phyloP scores from a whole-genome alignment of 2,797 vertebrate genomes.

The Neoniphon sammara region DNA sequence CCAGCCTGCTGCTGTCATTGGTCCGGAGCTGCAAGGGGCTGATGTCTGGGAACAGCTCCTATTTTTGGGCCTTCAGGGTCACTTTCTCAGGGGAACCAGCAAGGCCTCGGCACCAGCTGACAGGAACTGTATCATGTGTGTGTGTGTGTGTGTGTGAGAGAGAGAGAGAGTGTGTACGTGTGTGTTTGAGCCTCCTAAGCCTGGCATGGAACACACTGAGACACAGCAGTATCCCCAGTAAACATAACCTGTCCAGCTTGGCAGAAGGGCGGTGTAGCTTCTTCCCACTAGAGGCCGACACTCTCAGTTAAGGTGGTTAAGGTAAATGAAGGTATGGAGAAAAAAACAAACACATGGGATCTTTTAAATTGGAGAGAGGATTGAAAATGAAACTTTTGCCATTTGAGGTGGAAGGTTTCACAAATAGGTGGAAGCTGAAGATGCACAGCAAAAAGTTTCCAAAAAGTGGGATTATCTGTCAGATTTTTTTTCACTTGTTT shows the following conservation, averaged over 20 bases:
- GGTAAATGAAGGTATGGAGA: too few relatives aligned
- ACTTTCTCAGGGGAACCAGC: slow-evolving; percentile 52
- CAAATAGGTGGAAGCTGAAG: not conserved
- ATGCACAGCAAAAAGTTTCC: too few relatives aligned
- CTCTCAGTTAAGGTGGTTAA: too few relatives aligned
- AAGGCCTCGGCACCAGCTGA: slow-evolving; percentile 44
- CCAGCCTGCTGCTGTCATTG: slow-evolving; percentile 51
- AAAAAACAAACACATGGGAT: too few relatives aligned
- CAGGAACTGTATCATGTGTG: slow-evolving; percentile 24
- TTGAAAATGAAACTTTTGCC: not conserved
- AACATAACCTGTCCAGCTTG: too few relatives aligned
- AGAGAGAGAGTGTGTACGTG: slow-evolving; percentile 2
- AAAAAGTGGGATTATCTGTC: too few relatives aligned
- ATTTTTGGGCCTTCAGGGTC: slow-evolving; percentile 66
- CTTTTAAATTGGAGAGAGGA: not conserved
- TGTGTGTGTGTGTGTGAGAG: slow-evolving; percentile 8
- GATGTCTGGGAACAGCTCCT: slow-evolving; percentile 45
- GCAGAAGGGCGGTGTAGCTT: too few relatives aligned
- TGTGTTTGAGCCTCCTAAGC: not conserved
- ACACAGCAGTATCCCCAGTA: too few relatives aligned
- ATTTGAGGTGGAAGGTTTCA: not conserved
- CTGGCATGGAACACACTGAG: not conserved
- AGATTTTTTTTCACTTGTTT: too few relatives aligned
- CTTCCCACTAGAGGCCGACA: not conserved
- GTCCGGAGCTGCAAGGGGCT: slow-evolving; percentile 35